These are phyloP conservation scores for Mesochorus sp. DNA, from an alignment of 2,888 invertebrate species.

Conservation along the genomic window DNA sequence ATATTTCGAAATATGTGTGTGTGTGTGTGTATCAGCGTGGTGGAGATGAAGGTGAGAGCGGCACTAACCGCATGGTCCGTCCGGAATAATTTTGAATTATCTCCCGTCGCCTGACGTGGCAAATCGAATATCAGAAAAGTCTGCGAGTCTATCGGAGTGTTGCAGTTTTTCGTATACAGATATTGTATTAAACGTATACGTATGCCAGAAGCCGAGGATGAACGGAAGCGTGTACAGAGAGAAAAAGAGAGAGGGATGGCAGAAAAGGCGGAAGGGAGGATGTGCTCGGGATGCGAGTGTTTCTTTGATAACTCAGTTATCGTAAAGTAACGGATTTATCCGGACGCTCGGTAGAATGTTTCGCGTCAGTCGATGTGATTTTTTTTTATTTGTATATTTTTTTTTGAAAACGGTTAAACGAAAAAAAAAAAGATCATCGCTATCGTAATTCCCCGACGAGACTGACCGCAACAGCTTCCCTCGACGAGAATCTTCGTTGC, in stretches of 20 bases:
- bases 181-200: background rate
- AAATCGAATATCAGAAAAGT: constrained; percentile 54
- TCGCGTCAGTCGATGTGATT: constrained; percentile 28
- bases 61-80: background rate
- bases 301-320: constrained; percentile 60
- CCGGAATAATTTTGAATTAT: constrained; percentile 52
- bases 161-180: constrained; percentile 17
- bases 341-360: constrained; percentile 41
- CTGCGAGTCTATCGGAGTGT: constrained; percentile 28
- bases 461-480: constrained; percentile 31
- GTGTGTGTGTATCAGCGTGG: background rate
- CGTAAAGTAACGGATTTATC: constrained; percentile 53
- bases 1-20: too few species aligned
- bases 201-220: constrained; percentile 1
- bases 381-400: constrained; percentile 36
- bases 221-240: background rate
- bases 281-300: constrained; percentile 21
- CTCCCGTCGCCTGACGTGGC: constrained; percentile 24
- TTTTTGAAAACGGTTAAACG: constrained; percentile 23
- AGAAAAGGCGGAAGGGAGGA: background rate
- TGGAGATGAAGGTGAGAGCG: background rate
- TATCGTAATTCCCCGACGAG: constrained; percentile 57
- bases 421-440: constrained; percentile 44
- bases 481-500: constrained; percentile 4
- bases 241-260: background rate